Base-by-base conservation (phyloP, 2,888 invertebrate genomes). In the Linnaemya tessellans region DNA sequence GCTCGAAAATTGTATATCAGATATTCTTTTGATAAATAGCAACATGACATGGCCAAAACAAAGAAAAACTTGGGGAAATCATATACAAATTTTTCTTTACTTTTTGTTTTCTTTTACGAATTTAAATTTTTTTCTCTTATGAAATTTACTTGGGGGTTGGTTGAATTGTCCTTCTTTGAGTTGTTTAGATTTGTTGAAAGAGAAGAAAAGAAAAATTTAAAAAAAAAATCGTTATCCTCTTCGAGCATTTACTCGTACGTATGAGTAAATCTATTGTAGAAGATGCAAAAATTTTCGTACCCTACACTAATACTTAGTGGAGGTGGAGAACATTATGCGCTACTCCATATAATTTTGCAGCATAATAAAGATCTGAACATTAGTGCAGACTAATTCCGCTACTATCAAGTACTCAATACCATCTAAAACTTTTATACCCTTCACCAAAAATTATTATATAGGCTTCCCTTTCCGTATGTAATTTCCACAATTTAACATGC, bases 21-120 rank as follows among this genome's bases (percentile, higher is more conserved):
- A 60, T 38, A 65, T 49, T 65, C 58, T 35, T 73, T 80, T 80
- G 49, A 73, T 65, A 65, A 80, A 71, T 38, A 73, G 46, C 56
- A 80, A 56, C 64, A 80, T 71, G 62, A 64, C 60, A 38, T 68
- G 65, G 41, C 1, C 25, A 49, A 65, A 54, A 62, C 62, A 70
- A 35, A 20, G 15, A 18, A 41, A 54, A 56, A 22, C 20, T 41
- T 9, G 9, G 20, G 8, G 25, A 65, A 38, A 71, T 54, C 2
- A 51, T 68, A 58, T 20, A 78, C 41, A 74, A 68, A 67, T 46
- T 49, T 5, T 3, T 51, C 25, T 73, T 80, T 18, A 22, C 54
- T 64, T 71, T 35, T 35, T 41, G 49, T 35, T 41, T 67, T 60
- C 41, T 46, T 58, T 58, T 58, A 10, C 13, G 41, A 58, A 58